Conservation (phyloP, 2,113 vertebrate species). For the Passer montanus region DNA sequence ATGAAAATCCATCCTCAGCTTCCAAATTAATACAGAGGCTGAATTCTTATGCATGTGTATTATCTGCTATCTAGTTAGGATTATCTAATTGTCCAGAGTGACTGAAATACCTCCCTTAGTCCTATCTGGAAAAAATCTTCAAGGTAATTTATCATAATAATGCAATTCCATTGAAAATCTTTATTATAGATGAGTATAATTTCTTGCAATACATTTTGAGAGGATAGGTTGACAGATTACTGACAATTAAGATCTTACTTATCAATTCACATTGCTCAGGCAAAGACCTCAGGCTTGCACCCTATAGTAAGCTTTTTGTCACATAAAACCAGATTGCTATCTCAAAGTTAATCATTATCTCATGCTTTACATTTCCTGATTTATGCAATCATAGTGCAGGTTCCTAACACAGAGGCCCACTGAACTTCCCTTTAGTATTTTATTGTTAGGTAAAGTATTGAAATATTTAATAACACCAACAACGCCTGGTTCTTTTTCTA, state of each 20-base stretch:
- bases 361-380: not conserved
- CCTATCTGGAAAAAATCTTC: not conserved
- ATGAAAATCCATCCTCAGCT: not conserved
- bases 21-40: not conserved
- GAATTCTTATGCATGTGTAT: not conserved
- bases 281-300: not conserved
- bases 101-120: not conserved
- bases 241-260: not conserved
- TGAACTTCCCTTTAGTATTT: not conserved
- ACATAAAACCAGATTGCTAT: not conserved
- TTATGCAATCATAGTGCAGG: not conserved
- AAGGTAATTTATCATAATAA: not conserved
- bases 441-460: not conserved
- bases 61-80: not conserved
- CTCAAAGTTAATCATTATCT: not conserved
- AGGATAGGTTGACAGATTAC: not conserved
- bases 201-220: not conserved
- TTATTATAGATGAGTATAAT: not conserved
- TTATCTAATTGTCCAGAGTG: not conserved
- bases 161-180: not conserved
- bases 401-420: not conserved
- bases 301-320: not conserved
- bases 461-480: not conserved
- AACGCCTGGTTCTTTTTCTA: not conserved
- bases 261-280: not conserved